These are phyloP conservation scores for Resseliella maxima DNA, from an alignment of 2,888 invertebrate species.

Conservation along the genomic window DNA sequence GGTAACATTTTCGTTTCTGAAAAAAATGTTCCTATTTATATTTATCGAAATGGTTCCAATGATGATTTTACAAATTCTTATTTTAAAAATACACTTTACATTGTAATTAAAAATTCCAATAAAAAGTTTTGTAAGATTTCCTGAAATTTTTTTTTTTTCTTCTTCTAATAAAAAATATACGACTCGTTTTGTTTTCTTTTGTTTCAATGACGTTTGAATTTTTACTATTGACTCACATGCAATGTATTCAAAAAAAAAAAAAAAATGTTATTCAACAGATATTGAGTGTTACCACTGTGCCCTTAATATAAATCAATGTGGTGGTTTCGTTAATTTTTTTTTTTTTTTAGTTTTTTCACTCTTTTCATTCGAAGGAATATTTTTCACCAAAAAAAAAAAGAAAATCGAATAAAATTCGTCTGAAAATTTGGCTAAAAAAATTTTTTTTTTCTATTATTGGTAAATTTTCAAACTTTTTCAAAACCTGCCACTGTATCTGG, in stretches of 20 bases:
- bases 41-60: neutral
- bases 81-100: conserved; percentile 13
- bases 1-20: conserved; percentile 49
- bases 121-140: too few relatives aligned
- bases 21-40: neutral
- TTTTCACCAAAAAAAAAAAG: too few relatives aligned
- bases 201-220: conserved; percentile 17
- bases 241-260: neutral
- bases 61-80: neutral
- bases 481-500: too few relatives aligned
- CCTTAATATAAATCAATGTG: too few relatives aligned
- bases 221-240: neutral
- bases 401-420: too few relatives aligned
- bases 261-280: conserved; percentile 40
- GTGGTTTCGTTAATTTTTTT: too few relatives aligned
- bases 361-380: too few relatives aligned
- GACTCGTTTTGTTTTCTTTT: conserved; percentile 1
- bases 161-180: too few relatives aligned
- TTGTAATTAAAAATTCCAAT: too few relatives aligned
- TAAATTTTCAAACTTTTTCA: too few relatives aligned
- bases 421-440: too few relatives aligned
- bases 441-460: too few relatives aligned
- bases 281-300: neutral
- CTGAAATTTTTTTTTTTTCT: neutral
- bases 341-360: neutral